Evolutionary conservation across 1,140 invertebrate genomes (phyloP).

Genomic region (Euwallacea similis): DNA sequence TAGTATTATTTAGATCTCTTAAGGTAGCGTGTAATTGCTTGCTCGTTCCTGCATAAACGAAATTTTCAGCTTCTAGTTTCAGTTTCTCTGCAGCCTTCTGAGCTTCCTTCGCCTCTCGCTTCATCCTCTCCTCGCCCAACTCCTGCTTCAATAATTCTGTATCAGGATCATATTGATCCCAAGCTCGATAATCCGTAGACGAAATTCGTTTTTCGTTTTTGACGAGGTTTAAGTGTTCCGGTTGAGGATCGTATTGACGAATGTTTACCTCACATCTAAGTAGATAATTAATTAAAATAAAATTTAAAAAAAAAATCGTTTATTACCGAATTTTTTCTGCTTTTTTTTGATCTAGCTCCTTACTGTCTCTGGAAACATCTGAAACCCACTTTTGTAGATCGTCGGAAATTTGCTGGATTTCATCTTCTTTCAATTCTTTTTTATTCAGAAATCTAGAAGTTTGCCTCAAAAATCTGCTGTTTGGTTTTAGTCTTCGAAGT

Average conservation of each 20-base stretch:
- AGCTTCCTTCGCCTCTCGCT: slow-evolving; percentile 7
- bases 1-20: background rate
- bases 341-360: slow-evolving; percentile 44
- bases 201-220: slow-evolving; percentile 50
- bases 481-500: slow-evolving; percentile 58
- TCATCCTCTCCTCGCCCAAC: slow-evolving; percentile 59
- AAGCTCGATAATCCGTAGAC: slow-evolving; percentile 64
- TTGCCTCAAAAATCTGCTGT: slow-evolving; percentile 58
- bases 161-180: slow-evolving; percentile 73
- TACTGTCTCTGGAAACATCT: slow-evolving; percentile 42
- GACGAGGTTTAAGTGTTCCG: slow-evolving; percentile 29
- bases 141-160: slow-evolving; percentile 68
- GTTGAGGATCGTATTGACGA: slow-evolving; percentile 25
- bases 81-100: slow-evolving; percentile 36
- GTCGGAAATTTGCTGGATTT: slow-evolving; percentile 53
- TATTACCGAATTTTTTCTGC: slow-evolving; percentile 23
- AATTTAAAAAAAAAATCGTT: background rate
- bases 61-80: slow-evolving; percentile 20
- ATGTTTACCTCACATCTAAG: slow-evolving; percentile 27
- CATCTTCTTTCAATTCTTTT: slow-evolving; percentile 51
- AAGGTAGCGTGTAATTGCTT: slow-evolving; percentile 20
- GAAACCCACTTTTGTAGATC: slow-evolving; percentile 50
- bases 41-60: slow-evolving; percentile 35
- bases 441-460: slow-evolving; percentile 56
- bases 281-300: background rate